A percentile compares a stretch with the other conserved stretches of the same genome.
Conservation (phyloP, 2,797 vertebrate genomes). For the Delichon dasypus region DNA sequence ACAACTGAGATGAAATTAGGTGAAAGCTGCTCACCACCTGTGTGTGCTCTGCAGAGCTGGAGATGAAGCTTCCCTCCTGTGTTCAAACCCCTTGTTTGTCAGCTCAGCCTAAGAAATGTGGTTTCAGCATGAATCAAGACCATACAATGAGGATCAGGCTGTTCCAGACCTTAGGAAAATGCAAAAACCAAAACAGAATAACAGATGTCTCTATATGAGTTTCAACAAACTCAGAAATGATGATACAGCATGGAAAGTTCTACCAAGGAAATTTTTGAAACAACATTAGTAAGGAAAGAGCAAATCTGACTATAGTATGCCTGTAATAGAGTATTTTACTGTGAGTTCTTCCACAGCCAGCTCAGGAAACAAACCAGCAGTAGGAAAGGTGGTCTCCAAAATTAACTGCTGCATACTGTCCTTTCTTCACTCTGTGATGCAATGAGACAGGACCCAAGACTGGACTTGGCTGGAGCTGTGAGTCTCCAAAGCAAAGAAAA, state of each 20-base stretch:
- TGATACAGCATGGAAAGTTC: background rate
- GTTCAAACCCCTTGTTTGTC: background rate
- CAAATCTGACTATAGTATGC: background rate
- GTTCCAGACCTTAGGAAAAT: background rate
- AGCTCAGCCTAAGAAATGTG: background rate
- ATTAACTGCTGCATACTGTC: background rate
- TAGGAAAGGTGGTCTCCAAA: background rate
- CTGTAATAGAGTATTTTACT: background rate
- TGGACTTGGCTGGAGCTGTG: background rate
- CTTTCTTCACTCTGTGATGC: background rate
- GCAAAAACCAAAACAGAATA: background rate
- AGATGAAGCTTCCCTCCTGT: too few species aligned
- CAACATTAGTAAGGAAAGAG: background rate
- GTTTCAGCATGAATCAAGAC: background rate
- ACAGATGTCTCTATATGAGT: background rate
- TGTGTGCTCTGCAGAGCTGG: background rate
- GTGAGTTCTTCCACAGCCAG: background rate
- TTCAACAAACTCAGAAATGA: background rate
- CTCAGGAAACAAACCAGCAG: background rate
- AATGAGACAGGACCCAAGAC: accelerated
- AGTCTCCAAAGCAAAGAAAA: background rate
- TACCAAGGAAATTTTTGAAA: background rate
- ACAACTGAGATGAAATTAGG: background rate
- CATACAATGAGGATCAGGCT: background rate
- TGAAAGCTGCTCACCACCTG: background rate